These are phyloP conservation scores for Manduca sexta DNA, from an alignment of 1,140 invertebrate species.

Conservation along the genomic window DNA sequence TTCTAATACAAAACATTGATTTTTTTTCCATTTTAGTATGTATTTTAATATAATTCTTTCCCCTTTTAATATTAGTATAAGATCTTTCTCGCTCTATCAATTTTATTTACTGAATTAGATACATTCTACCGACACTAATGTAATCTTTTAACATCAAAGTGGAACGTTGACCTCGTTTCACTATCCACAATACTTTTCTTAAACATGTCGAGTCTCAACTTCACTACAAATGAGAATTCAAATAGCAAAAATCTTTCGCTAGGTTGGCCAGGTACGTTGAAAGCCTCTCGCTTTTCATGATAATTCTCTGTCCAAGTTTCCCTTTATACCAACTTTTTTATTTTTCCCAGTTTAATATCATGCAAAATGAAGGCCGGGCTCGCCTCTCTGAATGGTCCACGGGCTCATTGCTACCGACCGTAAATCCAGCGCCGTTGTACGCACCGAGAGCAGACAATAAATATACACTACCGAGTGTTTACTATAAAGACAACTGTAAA, in stretches of 20 bases:
- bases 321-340: conserved; percentile 39
- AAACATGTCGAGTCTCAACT: too few species aligned
- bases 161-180: too few species aligned
- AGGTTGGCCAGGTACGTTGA: conserved; percentile 10
- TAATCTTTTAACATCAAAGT: too few species aligned
- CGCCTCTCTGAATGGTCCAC: conserved; percentile 31
- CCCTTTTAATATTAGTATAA: too few species aligned
- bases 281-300: conserved; percentile 36
- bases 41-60: too few species aligned
- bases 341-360: conserved; percentile 46
- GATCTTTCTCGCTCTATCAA: too few species aligned
- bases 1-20: too few species aligned
- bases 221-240: too few species aligned
- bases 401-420: conserved; percentile 34
- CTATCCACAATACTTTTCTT: too few species aligned
- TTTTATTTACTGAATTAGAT: too few species aligned
- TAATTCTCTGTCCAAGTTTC: conserved; percentile 42
- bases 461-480: conserved; percentile 5
- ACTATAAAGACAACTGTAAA: background rate
- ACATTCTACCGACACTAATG: too few species aligned
- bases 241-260: background rate
- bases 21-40: too few species aligned
- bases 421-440: conserved; percentile 32
- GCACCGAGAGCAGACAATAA: background rate
- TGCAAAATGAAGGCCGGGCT: conserved; percentile 41